These are phyloP conservation scores for Prenolepis imparis DNA, from an alignment of 2,888 invertebrate genomes.

Conservation along the genomic window DNA sequence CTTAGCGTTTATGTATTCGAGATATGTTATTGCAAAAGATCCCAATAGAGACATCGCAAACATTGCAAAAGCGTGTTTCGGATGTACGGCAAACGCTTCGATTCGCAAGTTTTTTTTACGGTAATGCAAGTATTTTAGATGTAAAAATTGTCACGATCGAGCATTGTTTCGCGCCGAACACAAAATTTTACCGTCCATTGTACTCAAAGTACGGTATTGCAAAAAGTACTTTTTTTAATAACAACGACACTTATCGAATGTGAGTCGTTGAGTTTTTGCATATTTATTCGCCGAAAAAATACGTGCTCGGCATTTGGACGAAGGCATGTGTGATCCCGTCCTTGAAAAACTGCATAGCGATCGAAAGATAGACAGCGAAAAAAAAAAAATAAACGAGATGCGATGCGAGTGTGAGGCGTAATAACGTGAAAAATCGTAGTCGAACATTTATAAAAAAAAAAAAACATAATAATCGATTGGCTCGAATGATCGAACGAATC, in stretches of 20 bases:
- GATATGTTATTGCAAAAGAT: constrained; percentile 18
- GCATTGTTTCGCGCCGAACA: background rate
- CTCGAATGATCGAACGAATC: background rate
- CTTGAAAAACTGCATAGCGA: constrained; percentile 26
- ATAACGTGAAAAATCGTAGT: constrained; percentile 24
- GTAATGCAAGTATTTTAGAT: background rate
- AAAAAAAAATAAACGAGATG: constrained; percentile 13
- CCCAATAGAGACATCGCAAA: background rate
- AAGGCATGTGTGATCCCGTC: background rate
- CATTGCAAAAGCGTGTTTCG: constrained; percentile 1
- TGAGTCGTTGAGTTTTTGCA: background rate
- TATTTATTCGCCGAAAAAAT: constrained; percentile 3
- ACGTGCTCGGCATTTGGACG: background rate
- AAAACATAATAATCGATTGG: background rate
- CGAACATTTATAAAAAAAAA: constrained; percentile 14
- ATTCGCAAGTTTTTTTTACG: background rate
- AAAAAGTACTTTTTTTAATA: background rate
- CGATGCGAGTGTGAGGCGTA: constrained; percentile 37
- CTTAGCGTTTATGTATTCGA: constrained; percentile 8
- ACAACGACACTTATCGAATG: background rate
- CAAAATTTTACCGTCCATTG: background rate
- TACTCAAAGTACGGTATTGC: background rate
- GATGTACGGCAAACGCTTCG: background rate
- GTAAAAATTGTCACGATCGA: constrained; percentile 1
- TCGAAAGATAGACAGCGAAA: constrained; percentile 25